Evolutionary conservation across 1,140 invertebrate genomes (phyloP), one percentile per base, ranked within the genome.

Genomic region (Eulimnadia texana): DNA sequence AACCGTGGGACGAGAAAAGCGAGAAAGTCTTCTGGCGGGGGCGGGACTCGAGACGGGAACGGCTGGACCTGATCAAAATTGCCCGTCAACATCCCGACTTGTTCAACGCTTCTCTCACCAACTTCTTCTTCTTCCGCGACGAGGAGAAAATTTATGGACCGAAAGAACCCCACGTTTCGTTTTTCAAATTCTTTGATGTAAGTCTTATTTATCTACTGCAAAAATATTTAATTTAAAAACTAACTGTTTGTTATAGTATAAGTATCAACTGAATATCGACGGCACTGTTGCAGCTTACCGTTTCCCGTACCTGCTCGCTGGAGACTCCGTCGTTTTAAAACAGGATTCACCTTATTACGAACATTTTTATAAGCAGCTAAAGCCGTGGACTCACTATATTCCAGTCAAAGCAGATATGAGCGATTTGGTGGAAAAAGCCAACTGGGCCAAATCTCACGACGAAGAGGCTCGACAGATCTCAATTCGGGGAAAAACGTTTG

Each of bases 161-260:
- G 23, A 85, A 84, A 69, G 79, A 82, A 61, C 81, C 83, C 49
- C 84, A 90, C 70, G 79, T 93, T 64, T 90, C 90, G 13, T 96
- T 98, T 72, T 94, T 92, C 74, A 83, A 90, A 64, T 98, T 97
- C 76, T 97, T 96, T 76, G 82, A 93, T 80, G 93, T 96, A 78
- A 80, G 77, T 76, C 29, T 19, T 55, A 47, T 52, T 56, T 57
- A 49, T 6, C 33, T 42, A 20, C 28, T 42, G 47, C 3, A 1
- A 53, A 53, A 53, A 53, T 11, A 6, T 9, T 19, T 53, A 19
- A 19, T 24, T 20, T 53, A 19, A 6, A 19, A 59, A 59, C 28
- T 42, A 49, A 3, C 63, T 50, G 28, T 52, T 64, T 57, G 70
- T 80, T 82, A 66, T 76, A 97, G 91, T 93, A 92, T 69, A 97